A percentile compares a stretch with the other conserved stretches of the same genome.
These are phyloP conservation scores for Eucera pruinosa DNA, from an alignment of 2,888 invertebrate species.

Conservation along the genomic window DNA sequence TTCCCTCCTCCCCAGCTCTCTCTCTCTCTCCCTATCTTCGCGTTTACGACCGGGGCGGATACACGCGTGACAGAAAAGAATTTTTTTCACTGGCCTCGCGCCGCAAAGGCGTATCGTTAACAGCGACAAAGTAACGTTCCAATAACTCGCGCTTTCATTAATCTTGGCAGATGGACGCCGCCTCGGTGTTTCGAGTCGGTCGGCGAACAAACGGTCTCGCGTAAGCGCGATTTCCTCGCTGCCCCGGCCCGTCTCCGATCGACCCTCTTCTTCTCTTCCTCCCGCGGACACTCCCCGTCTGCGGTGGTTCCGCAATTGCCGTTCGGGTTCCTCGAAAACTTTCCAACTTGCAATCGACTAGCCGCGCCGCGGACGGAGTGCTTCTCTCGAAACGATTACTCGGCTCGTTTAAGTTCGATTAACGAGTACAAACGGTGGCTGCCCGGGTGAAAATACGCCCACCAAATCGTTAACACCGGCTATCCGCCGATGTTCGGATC, in stretches of 20 bases:
- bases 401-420: slow-evolving; percentile 47
- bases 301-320: too few relatives aligned
- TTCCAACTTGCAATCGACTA: too few relatives aligned
- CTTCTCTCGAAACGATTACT: slow-evolving; percentile 33
- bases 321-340: too few relatives aligned
- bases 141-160: slow-evolving; percentile 34
- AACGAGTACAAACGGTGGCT: slow-evolving; percentile 50
- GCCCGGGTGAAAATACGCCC: slow-evolving; percentile 58
- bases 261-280: background rate
- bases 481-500: slow-evolving; percentile 53
- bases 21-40: background rate
- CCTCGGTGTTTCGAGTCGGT: slow-evolving; percentile 28
- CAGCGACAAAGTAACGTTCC: slow-evolving; percentile 42
- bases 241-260: background rate
- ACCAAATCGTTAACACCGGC: slow-evolving; percentile 61
- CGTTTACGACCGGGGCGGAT: slow-evolving; percentile 54
- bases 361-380: too few relatives aligned
- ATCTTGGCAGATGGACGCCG: slow-evolving; percentile 45
- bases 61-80: slow-evolving; percentile 52
- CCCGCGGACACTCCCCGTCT: background rate
- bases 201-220: slow-evolving; percentile 19
- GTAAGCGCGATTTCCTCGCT: slow-evolving; percentile 28
- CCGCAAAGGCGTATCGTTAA: slow-evolving; percentile 50
- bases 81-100: slow-evolving; percentile 25
- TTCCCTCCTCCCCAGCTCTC: background rate